Evolutionary conservation across 2,797 vertebrate species (phyloP), one percentile per base, ranked within the genome.

Genomic region (Tarsius wallacei): DNA sequence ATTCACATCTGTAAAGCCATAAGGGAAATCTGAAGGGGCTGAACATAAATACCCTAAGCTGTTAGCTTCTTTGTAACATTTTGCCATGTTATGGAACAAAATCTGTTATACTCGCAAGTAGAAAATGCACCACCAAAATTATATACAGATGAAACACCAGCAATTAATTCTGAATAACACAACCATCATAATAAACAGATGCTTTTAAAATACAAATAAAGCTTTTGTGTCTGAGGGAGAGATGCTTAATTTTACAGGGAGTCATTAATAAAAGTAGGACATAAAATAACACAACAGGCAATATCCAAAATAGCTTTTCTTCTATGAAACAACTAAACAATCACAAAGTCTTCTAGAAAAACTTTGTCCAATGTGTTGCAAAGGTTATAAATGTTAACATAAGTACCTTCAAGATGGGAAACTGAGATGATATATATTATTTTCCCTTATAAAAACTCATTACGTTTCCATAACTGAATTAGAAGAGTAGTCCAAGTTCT

Each of bases 11-110:
- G 4, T 80, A 90, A 90, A 93, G 91, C 2, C 19, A 21, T 22
- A 49, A 93, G 83, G 97, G 68, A 97, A 95, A 97, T 87, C 74
- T 94, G 76, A 74, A 90, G 89, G 74, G 42, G 66, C 59, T 97
- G 61, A 86, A 85, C 13, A 5, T 74, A 93, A 80, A 82, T 57
- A 83, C 22, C 28, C 19, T 96, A 78, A 64, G 36, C 63, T 88
- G 81, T 74, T 33, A 77, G 68, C 33, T 82, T 94, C 88, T 91
- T 28, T 93, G 59, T 57, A 92, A 91, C 49, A 87, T 94, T 95
- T 92, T 97, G 81, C 53, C 71, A 78, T 57, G 28, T 88, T 1
- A 15, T 21, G 33, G 82, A 87, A 87, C 55, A 88, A 95, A 96
- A 96, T 66, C n/a, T 8, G 19, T 80, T 74, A 42, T 84, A 28